Conservation (phyloP, 2,113 vertebrate species). For the Paedocypris sp. region DNA sequence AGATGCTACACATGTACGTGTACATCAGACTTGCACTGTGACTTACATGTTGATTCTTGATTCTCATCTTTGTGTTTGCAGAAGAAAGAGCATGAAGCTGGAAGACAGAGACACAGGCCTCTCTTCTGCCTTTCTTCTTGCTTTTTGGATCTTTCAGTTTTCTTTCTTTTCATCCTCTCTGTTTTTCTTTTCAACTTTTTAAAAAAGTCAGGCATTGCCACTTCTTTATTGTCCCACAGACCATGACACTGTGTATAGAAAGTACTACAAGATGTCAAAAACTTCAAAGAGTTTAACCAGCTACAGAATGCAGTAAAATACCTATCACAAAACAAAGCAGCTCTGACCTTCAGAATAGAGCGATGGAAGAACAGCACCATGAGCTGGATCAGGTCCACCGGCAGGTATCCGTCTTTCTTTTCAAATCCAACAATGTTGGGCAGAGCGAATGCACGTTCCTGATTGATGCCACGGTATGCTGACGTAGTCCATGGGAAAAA, state of each 20-base stretch:
- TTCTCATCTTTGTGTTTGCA: conserved; percentile 34
- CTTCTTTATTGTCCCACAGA: conserved; percentile 67
- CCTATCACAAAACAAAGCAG: no score
- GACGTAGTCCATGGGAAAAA: conserved; percentile 69
- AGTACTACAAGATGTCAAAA: neutral
- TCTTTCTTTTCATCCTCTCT: conserved; percentile 58
- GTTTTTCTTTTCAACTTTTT: conserved; percentile 59
- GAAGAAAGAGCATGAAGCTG: conserved; percentile 50
- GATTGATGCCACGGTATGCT: conserved; percentile 51
- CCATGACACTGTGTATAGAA: conserved; percentile 65
- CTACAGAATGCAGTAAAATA: neutral
- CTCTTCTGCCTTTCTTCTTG: conserved; percentile 17
- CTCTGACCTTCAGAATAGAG: conserved; percentile 60
- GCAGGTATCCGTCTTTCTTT: conserved; percentile 53
- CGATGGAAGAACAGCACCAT: conserved; percentile 60
- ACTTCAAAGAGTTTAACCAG: neutral
- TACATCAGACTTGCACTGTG: conserved; percentile 22
- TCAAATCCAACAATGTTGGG: conserved; percentile 60
- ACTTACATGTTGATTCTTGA: conserved; percentile 25
- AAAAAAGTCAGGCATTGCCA: conserved; percentile 59
- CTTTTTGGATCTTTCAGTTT: conserved; percentile 9
- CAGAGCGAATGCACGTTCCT: conserved; percentile 60
- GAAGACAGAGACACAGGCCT: conserved; percentile 52
- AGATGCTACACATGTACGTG: no score
- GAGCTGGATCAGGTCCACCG: conserved; percentile 60